These are phyloP conservation scores for Cheumatopsyche charites DNA, from an alignment of 1,140 invertebrate genomes.

Conservation along the genomic window DNA sequence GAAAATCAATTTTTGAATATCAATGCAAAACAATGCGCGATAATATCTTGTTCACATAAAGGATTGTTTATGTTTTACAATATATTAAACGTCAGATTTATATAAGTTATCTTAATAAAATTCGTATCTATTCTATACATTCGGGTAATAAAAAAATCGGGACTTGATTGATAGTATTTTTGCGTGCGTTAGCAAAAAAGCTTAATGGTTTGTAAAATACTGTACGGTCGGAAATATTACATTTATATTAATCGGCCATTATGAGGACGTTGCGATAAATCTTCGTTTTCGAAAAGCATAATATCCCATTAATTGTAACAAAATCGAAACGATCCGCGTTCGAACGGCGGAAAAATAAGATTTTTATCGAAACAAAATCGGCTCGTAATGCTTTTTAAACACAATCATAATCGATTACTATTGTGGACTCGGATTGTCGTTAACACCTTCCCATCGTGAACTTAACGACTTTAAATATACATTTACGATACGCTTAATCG, in stretches of 20 bases:
- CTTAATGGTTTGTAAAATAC: constrained; percentile 18
- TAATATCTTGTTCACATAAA: not conserved
- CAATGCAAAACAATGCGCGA: constrained; percentile 2
- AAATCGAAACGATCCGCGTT: not conserved
- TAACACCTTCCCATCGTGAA: too few species aligned
- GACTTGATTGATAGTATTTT: constrained; percentile 16
- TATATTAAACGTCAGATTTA: constrained; percentile 7
- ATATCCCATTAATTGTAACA: not conserved
- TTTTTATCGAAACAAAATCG: too few species aligned
- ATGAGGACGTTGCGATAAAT: constrained; percentile 9
- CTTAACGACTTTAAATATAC: too few species aligned
- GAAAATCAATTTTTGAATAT: constrained; percentile 19
- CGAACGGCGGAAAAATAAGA: too few species aligned
- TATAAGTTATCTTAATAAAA: constrained; percentile 23
- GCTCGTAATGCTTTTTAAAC: too few species aligned
- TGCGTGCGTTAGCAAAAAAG: constrained; percentile 11
- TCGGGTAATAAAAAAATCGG: constrained; percentile 1
- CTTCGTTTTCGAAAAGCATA: not conserved
- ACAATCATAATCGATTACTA: too few species aligned
- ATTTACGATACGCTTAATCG: too few species aligned
- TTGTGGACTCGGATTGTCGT: too few species aligned
- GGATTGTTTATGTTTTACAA: constrained; percentile 6
- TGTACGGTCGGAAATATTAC: constrained; percentile 1
- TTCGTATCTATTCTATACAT: not conserved
- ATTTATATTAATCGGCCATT: constrained; percentile 20